Conservation (phyloP, 2,113 vertebrate species). For the Nothocercus julius region DNA sequence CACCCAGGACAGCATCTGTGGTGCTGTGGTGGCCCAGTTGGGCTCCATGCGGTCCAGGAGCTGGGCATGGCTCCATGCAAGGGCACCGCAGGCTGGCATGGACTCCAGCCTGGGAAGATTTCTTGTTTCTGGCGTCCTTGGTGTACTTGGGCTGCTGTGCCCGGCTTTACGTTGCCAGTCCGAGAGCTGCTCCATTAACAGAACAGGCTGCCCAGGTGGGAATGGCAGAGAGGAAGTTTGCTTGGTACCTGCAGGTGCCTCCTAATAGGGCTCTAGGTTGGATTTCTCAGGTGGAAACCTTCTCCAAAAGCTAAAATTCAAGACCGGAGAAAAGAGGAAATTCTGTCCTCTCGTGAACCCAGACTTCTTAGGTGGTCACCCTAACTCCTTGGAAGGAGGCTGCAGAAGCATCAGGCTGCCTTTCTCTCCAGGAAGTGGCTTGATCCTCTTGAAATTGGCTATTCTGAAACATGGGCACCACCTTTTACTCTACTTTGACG, state of each 20-base stretch:
- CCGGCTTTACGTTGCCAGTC: not conserved
- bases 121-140: not conserved
- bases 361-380: not conserved
- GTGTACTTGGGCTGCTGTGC: not conserved
- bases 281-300: not conserved
- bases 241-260: not conserved
- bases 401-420: not conserved
- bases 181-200: not conserved
- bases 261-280: not conserved
- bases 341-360: not conserved
- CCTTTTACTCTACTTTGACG: not conserved
- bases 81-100: accelerated
- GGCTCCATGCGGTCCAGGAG: not conserved
- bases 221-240: not conserved
- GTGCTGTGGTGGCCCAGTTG: not conserved
- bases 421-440: not conserved
- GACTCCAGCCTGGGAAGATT: not conserved
- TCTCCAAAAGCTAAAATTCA: not conserved
- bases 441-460: not conserved
- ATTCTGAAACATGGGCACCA: not conserved
- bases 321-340: not conserved
- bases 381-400: not conserved
- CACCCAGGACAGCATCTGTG: not conserved
- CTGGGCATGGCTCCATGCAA: not conserved
- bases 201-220: not conserved